phyloP scores from a whole-genome alignment of 2,113 vertebrate genomes.

The Scolopax mira region DNA sequence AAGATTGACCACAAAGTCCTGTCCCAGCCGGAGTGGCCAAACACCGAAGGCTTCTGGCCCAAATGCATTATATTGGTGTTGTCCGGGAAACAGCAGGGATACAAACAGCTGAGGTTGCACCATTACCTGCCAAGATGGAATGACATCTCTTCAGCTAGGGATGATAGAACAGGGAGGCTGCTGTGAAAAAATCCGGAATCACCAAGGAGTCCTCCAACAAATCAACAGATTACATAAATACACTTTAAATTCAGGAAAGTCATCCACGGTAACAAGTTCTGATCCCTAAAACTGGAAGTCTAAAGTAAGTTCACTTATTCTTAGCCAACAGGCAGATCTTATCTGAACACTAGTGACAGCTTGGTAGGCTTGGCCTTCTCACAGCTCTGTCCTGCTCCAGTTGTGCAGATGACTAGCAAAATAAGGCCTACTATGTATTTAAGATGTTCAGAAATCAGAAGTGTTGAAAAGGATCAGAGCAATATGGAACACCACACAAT shows the following conservation, averaged over 20 bases:
- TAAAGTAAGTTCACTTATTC: not conserved
- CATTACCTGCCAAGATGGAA: not conserved
- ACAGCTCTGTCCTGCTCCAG: not conserved
- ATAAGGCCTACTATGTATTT: not conserved
- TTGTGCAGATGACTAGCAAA: not conserved
- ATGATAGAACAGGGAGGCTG: not conserved
- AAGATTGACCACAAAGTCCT: not conserved
- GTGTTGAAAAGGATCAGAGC: not conserved
- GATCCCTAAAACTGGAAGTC: not conserved
- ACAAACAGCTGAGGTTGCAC: not conserved
- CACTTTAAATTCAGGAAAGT: not conserved
- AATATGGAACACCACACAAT: not conserved
- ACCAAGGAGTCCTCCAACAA: not conserved
- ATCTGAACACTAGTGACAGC: not conserved
- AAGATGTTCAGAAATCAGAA: not conserved
- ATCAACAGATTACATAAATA: not conserved
- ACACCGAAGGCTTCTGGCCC: not conserved
- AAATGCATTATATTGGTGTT: not conserved
- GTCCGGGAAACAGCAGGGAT: not conserved
- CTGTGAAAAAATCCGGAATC: not conserved
- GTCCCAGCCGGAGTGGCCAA: not conserved
- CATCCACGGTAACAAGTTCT: not conserved
- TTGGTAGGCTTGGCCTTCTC: not conserved
- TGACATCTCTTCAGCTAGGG: not conserved
- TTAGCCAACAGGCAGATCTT: not conserved